A percentile compares a stretch with the other conserved stretches of the same genome.
Conservation (phyloP, 2,113 vertebrate genomes). For the Blennius ocellaris region DNA sequence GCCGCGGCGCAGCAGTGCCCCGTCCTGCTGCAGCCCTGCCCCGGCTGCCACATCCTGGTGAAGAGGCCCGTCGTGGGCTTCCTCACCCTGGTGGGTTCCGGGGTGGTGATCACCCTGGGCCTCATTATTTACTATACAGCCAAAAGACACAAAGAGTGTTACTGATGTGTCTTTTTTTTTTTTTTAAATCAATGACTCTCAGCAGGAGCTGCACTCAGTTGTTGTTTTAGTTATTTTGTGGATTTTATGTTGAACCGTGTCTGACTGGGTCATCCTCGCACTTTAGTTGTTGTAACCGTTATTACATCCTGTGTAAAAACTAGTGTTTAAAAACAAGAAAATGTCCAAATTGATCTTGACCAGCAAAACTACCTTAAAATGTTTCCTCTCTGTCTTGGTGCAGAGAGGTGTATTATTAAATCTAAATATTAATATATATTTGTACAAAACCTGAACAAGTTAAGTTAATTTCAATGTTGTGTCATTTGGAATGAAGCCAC, state of each 20-base stretch:
- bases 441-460: too few relatives aligned
- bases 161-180: constrained; percentile 20
- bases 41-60: constrained; percentile 78
- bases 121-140: constrained; percentile 89
- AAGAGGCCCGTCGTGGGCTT: constrained; percentile 90
- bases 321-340: too few relatives aligned
- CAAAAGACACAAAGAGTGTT: constrained; percentile 85
- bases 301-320: too few relatives aligned
- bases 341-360: too few relatives aligned
- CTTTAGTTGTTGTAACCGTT: neutral
- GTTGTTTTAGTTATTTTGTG: neutral
- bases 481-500: too few relatives aligned
- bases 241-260: neutral
- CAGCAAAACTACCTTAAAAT: too few relatives aligned
- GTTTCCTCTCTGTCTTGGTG: too few relatives aligned
- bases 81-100: constrained; percentile 86
- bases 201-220: neutral
- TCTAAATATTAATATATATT: too few relatives aligned
- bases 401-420: too few relatives aligned
- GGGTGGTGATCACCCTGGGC: constrained; percentile 86
- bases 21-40: constrained; percentile 70
- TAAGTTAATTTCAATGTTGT: too few relatives aligned
- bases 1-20: constrained; percentile 79
- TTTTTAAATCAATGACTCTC: neutral
- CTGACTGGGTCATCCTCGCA: neutral